Conservation (phyloP, 1,140 invertebrate species). For the Drosophila bipectinata region DNA sequence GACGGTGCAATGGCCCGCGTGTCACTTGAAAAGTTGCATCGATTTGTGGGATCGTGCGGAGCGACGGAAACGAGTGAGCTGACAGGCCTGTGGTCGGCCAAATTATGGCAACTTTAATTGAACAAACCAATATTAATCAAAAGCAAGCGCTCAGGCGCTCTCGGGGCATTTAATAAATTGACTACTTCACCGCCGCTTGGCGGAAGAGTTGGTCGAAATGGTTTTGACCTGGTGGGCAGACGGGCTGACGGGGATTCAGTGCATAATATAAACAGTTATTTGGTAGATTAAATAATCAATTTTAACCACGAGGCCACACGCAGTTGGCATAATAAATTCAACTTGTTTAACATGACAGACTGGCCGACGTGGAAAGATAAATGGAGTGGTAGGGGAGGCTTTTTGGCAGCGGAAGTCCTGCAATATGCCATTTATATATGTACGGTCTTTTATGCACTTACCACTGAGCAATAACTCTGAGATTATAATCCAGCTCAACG, state of each 20-base stretch:
- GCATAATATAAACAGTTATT: constrained; percentile 71
- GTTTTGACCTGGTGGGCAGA: constrained; percentile 10
- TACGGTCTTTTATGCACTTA: constrained; percentile 58
- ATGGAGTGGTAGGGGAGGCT: constrained; percentile 1
- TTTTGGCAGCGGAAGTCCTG: constrained; percentile 10
- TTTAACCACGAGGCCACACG: constrained; percentile 66
- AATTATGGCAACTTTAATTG: constrained; percentile 77
- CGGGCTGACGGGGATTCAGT: constrained; percentile 9
- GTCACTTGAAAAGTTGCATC: constrained; percentile 26
- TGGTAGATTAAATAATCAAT: constrained; percentile 75
- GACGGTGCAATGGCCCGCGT: constrained; percentile 11
- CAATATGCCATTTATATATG: constrained; percentile 44
- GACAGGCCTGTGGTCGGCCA: constrained; percentile 48
- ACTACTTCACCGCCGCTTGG: constrained; percentile 37
- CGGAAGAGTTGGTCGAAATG: constrained; percentile 10
- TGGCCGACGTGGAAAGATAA: constrained; percentile 12
- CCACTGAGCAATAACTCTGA: constrained; percentile 80
- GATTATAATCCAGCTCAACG: constrained; percentile 79
- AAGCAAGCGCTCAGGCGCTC: constrained; percentile 25
- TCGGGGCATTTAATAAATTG: constrained; percentile 66
- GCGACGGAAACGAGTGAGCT: constrained; percentile 21
- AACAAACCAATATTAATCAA: constrained; percentile 76
- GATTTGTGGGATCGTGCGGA: constrained; percentile 12
- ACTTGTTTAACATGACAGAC: constrained; percentile 54
- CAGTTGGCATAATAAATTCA: constrained; percentile 72